Conservation (phyloP, 2,797 vertebrate genomes). For the Syndactyla subalaris region DNA sequence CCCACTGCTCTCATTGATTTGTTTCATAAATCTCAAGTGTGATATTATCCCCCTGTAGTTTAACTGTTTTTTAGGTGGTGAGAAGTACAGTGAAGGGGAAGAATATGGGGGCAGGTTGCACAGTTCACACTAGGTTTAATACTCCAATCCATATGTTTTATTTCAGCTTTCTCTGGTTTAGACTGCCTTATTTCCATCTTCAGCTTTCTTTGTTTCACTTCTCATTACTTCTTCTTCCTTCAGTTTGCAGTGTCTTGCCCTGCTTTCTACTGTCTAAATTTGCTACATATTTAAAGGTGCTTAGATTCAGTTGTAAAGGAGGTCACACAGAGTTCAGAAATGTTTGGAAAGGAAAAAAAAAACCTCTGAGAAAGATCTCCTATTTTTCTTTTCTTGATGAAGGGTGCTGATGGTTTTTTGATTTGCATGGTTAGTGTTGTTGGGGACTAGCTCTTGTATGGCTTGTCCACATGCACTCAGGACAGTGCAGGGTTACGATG, state of each 20-base stretch:
- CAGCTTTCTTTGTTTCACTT: constrained; percentile 57
- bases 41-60: constrained; percentile 46
- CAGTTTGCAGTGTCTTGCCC: constrained; percentile 15
- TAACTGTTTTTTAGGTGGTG: constrained; percentile 48
- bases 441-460: not conserved
- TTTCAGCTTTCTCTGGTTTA: constrained; percentile 56
- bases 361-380: constrained; percentile 37
- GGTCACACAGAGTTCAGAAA: constrained; percentile 81
- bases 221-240: constrained; percentile 47
- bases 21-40: constrained; percentile 66
- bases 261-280: constrained; percentile 47
- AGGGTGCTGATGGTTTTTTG: constrained; percentile 33
- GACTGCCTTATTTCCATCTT: constrained; percentile 51
- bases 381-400: not conserved
- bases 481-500: not conserved
- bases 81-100: not conserved
- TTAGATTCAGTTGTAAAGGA: constrained; percentile 70
- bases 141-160: not conserved
- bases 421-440: not conserved
- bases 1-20: constrained; percentile 58
- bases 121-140: not conserved
- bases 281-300: constrained; percentile 58
- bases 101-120: not conserved
- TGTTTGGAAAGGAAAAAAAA: constrained; percentile 72
- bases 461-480: not conserved